These are phyloP conservation scores for Sesamia inferens DNA, from an alignment of 2,888 invertebrate genomes.

Conservation along the genomic window DNA sequence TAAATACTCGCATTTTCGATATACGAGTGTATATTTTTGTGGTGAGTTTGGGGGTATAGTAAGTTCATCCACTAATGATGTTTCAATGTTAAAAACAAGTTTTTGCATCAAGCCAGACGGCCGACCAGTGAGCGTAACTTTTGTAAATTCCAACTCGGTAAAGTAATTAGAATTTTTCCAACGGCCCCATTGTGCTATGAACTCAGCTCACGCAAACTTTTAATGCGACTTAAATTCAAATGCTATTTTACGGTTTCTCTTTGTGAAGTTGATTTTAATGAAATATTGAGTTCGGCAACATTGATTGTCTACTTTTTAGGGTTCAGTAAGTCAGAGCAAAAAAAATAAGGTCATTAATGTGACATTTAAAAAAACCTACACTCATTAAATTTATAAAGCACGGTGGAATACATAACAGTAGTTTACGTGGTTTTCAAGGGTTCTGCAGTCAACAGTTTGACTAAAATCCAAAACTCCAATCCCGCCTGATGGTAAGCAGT, in stretches of 20 bases:
- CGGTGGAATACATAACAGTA: not conserved
- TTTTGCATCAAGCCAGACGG: constrained; percentile 72
- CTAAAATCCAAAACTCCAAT: not conserved
- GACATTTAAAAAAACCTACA: not conserved
- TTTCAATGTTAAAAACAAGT: constrained; percentile 67
- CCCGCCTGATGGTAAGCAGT: too few relatives aligned
- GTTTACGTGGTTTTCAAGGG: not conserved
- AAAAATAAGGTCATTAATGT: not conserved
- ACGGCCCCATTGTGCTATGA: constrained; percentile 85
- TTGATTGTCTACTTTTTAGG: constrained; percentile 64
- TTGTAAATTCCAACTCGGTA: constrained; percentile 85
- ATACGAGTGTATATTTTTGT: not conserved
- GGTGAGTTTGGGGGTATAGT: constrained; percentile 11
- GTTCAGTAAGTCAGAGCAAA: not conserved
- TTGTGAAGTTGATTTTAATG: constrained; percentile 82
- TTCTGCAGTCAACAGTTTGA: not conserved
- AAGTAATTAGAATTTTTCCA: constrained; percentile 89
- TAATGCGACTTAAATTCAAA: constrained; percentile 88
- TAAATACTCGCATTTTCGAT: not conserved
- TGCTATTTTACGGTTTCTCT: constrained; percentile 86
- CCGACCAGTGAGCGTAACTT: constrained; percentile 79
- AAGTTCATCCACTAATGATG: constrained; percentile 36
- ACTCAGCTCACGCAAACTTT: constrained; percentile 87
- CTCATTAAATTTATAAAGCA: not conserved
- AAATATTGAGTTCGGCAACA: constrained; percentile 73